Conservation (phyloP, 2,113 vertebrate species). For the Clarias macrocephalus region DNA sequence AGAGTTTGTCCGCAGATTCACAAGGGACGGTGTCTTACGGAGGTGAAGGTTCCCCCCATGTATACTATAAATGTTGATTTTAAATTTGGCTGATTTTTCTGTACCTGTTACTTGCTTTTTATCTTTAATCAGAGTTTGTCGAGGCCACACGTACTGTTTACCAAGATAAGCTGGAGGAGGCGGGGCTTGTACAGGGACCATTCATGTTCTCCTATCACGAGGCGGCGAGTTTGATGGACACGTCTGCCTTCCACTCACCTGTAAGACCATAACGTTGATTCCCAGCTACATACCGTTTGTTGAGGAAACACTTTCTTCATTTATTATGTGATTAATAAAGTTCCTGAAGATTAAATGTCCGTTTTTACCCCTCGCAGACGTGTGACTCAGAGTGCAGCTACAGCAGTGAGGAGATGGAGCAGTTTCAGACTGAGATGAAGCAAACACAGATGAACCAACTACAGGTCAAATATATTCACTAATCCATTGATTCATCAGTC, state of each 20-base stretch:
- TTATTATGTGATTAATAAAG: neutral
- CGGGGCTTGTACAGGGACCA: constrained; percentile 72
- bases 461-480: constrained; percentile 69
- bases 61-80: neutral
- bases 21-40: constrained; percentile 87
- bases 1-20: constrained; percentile 79
- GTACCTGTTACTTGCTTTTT: neutral
- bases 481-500: neutral
- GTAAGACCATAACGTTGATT: constrained; percentile 65
- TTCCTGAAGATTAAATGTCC: neutral
- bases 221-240: constrained; percentile 86
- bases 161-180: constrained; percentile 78
- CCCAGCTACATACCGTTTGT: neutral
- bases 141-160: constrained; percentile 76
- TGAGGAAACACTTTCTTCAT: neutral
- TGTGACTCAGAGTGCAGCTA: constrained; percentile 76
- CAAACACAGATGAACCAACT: constrained; percentile 81
- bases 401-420: constrained; percentile 80
- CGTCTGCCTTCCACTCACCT: constrained; percentile 83
- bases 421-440: constrained; percentile 79
- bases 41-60: constrained; percentile 67
- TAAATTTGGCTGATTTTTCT: neutral
- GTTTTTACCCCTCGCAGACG: constrained; percentile 65
- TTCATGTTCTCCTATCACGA: constrained; percentile 83
- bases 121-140: constrained; percentile 75